These are phyloP conservation scores for Drosophila paracracens DNA, from an alignment of 2,888 invertebrate genomes.

Conservation along the genomic window DNA sequence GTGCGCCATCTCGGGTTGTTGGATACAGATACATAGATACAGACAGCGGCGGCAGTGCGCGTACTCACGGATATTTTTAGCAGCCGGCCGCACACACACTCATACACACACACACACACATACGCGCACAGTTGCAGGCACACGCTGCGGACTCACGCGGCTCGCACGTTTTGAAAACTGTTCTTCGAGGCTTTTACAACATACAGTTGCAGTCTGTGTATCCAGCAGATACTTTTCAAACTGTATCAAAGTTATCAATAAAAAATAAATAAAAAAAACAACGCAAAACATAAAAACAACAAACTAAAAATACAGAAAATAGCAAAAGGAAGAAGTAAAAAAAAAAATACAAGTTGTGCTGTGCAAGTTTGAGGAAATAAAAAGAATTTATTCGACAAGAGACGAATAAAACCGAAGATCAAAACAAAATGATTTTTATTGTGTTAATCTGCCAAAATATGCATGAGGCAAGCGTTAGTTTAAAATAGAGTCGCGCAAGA, in stretches of 20 bases:
- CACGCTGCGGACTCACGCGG: constrained; percentile 74
- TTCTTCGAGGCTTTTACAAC: constrained; percentile 56
- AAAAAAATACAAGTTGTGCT: constrained; percentile 42
- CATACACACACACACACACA: constrained; percentile 6
- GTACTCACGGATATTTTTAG: constrained; percentile 78
- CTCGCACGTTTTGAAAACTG: constrained; percentile 70
- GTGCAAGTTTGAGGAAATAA: constrained; percentile 61
- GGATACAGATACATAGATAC: constrained; percentile 74
- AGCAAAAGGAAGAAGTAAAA: constrained; percentile 1
- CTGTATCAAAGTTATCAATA: constrained; percentile 14
- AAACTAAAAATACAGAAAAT: constrained; percentile 18
- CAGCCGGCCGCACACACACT: constrained; percentile 66
- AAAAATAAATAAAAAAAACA: constrained; percentile 13
- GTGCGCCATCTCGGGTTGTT: constrained; percentile 73
- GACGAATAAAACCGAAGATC: constrained; percentile 33
- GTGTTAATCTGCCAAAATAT: constrained; percentile 69
- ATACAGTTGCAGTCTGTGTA: constrained; percentile 47
- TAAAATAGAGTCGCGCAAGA: constrained; percentile 54
- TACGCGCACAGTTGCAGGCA: constrained; percentile 25
- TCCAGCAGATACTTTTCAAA: constrained; percentile 32
- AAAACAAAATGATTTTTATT: constrained; percentile 57
- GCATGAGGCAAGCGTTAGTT: constrained; percentile 63
- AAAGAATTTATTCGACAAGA: constrained; percentile 24
- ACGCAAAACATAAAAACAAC: constrained; percentile 30
- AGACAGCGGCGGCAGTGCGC: constrained; percentile 45